phyloP scores from a whole-genome alignment of 2,113 vertebrate species.

The Neopipo cinnamomea region DNA sequence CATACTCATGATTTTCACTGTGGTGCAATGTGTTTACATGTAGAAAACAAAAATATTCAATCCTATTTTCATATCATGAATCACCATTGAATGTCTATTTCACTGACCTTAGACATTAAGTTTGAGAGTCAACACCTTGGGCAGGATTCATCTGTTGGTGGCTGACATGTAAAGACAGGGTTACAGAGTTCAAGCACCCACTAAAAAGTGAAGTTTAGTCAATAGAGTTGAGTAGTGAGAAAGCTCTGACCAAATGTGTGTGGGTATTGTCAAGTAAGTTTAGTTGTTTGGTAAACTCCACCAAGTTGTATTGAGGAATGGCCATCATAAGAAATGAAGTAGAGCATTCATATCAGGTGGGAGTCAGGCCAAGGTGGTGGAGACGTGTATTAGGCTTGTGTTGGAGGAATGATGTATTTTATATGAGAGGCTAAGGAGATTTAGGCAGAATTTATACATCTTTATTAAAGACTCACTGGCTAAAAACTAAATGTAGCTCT shows the following conservation, averaged over 20 bases:
- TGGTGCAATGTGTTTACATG: not conserved
- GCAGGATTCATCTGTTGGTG: not conserved
- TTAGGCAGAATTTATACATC: not conserved
- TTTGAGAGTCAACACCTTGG: not conserved
- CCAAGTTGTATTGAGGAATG: not conserved
- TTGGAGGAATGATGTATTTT: not conserved
- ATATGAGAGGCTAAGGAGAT: not conserved
- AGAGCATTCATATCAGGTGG: not conserved
- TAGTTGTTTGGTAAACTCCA: not conserved
- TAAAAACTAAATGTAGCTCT: not conserved
- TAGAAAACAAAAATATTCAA: not conserved
- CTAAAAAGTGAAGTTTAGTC: not conserved
- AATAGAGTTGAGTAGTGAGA: not conserved
- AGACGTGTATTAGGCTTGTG: not conserved
- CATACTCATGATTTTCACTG: not conserved
- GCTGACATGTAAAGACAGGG: not conserved
- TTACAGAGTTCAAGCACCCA: not conserved
- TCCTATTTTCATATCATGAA: not conserved
- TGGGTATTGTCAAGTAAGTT: not conserved
- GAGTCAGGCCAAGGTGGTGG: not conserved
- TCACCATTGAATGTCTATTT: not conserved
- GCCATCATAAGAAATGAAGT: not conserved
- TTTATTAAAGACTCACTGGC: not conserved
- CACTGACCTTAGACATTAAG: not conserved
- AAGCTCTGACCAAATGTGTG: not conserved